These are phyloP conservation scores for Nasua narica DNA, from an alignment of 2,797 vertebrate species.

Conservation along the genomic window DNA sequence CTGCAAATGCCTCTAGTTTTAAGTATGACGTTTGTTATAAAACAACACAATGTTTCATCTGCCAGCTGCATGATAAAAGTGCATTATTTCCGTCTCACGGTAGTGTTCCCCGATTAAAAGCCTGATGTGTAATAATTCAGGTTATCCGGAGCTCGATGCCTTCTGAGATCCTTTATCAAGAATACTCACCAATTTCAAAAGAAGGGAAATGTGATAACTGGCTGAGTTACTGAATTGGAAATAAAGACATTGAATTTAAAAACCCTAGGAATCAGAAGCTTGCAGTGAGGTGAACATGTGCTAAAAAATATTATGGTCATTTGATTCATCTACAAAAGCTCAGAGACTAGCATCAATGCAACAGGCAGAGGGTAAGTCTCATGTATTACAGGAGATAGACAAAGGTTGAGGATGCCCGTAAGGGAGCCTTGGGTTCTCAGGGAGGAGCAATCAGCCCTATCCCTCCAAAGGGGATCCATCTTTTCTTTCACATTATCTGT, in stretches of 20 bases:
- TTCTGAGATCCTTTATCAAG: slow-evolving; percentile 7
- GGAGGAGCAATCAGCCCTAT: not conserved
- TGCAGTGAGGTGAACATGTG: not conserved
- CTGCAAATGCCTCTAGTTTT: slow-evolving; percentile 43
- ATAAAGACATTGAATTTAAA: not conserved
- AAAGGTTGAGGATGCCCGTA: not conserved
- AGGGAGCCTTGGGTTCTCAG: not conserved
- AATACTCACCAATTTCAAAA: not conserved
- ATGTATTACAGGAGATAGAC: not conserved
- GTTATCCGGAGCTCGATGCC: not conserved
- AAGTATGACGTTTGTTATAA: slow-evolving; percentile 56
- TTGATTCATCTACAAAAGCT: not conserved
- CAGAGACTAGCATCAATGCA: not conserved
- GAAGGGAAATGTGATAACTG: not conserved
- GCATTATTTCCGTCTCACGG: slow-evolving; percentile 25
- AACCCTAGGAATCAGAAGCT: not conserved
- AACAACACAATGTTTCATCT: slow-evolving; percentile 46
- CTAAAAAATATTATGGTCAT: not conserved
- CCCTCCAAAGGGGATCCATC: not conserved
- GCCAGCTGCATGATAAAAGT: slow-evolving; percentile 32
- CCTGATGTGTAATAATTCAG: not conserved
- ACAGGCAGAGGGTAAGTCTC: not conserved
- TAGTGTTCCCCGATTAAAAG: slow-evolving; percentile 25
- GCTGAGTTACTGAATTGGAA: slow-evolving; percentile 18
- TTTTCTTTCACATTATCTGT: not conserved